Evolutionary conservation across 2,888 invertebrate genomes (phyloP), one percentile per base, ranked within the genome.

Genomic region (Cabera pusaria): DNA sequence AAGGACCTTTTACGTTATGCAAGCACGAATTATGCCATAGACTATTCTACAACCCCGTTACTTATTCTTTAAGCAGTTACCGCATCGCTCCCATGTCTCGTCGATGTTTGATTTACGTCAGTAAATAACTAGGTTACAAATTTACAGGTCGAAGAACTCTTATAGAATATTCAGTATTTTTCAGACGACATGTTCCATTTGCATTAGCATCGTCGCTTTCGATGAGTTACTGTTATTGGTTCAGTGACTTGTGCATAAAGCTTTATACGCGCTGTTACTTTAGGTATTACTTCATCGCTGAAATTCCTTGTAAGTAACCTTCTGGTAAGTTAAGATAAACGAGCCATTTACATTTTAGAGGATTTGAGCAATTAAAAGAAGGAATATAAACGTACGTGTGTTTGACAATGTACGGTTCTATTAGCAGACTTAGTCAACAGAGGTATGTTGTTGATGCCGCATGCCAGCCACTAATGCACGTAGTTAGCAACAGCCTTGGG

Each of bases 1-100:
- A 52, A 59, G 59, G 59, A 60, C 61, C 65, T 64, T 66, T 40
- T 28, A 34, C n/a, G 34, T 61, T 61, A 62, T 64, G 69, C 59
- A 60, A 67, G 61, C 59, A 50, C 49, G 53, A 59, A 49, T 63
- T 59, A 58, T 59, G 58, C 56, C 55, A 59, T 52, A 49, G 49
- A 49, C 52, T 51, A 51, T 52, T 49, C 44, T 43, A 25, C 44
- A 44, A 24, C 44, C 37, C 32, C 18, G 33, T 31, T 25, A 7
- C 16, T 25, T 16, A 16, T 8, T 17, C 3, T 18, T 18, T 32
- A 18, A 7, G 1, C 10, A 6, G 8, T 29, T 10, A 24, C 23
- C 11, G 7, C 23, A 24, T 31, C 14, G 23, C 10, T 29, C 16
- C 22, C 22, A 11, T 44, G 11, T 31, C 10, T 23, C 22, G 32